Conservation (phyloP, 1,140 invertebrate species). For the Stegodyphus mimosarum region DNA sequence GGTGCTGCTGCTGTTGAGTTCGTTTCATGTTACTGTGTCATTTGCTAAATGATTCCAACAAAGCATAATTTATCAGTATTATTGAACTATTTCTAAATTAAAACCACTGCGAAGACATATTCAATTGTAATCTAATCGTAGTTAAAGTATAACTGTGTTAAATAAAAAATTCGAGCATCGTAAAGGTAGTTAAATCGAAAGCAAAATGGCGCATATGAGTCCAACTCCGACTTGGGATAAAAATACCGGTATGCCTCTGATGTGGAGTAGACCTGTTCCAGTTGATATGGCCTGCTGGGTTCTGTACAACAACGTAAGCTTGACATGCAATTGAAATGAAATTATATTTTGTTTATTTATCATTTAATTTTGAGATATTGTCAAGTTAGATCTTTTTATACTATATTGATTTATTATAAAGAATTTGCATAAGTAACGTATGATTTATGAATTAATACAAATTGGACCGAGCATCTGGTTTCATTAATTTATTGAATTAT, state of each 20-base stretch:
- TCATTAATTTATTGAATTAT: no score
- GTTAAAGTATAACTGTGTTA: neutral
- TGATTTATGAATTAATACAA: no score
- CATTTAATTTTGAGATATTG: no score
- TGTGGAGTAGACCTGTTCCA: conserved; percentile 58
- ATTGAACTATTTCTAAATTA: conserved; percentile 31
- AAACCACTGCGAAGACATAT: neutral
- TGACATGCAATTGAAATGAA: no score
- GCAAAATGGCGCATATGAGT: conserved; percentile 62
- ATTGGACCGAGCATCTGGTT: no score
- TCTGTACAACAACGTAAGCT: conserved; percentile 58
- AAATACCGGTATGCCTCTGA: conserved; percentile 52
- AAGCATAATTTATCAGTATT: conserved; percentile 56
- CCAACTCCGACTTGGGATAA: conserved; percentile 60
- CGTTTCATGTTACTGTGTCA: conserved; percentile 52
- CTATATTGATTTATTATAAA: no score
- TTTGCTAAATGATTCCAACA: conserved; percentile 61
- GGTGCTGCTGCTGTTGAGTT: conserved; percentile 41
- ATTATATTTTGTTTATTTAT: no score
- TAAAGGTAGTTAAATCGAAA: conserved; percentile 5
- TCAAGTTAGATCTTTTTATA: no score
- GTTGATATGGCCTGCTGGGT: conserved; percentile 59
- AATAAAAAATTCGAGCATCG: neutral
- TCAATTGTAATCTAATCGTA: no score
- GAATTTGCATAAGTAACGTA: no score